phyloP scores from a whole-genome alignment of 2,797 vertebrate genomes.

The Hapalemur alaotrensis region DNA sequence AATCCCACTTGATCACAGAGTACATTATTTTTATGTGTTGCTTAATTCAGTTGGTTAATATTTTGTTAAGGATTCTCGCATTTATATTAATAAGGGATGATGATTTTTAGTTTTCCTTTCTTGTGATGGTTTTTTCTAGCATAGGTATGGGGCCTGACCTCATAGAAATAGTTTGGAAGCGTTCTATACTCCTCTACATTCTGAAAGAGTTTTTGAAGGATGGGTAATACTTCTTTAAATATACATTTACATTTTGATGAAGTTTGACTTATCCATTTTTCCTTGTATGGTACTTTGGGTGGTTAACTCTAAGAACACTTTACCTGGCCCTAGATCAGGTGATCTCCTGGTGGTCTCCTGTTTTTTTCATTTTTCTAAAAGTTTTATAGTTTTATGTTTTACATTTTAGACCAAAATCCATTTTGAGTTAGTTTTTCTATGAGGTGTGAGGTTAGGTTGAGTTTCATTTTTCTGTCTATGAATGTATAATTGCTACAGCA shows the following conservation, averaged over 20 bases:
- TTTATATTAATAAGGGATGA: not conserved
- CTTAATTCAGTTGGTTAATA: not conserved
- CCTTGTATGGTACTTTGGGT: not conserved
- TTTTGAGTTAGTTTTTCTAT: slow-evolving; percentile 34
- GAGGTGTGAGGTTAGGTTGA: not conserved
- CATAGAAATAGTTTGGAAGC: not conserved
- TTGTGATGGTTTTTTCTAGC: not conserved
- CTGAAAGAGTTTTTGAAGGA: not conserved
- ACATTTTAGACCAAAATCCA: not conserved
- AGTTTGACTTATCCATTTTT: not conserved
- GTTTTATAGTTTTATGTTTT: slow-evolving; percentile 27
- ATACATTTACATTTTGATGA: not conserved
- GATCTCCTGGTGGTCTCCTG: too few species aligned
- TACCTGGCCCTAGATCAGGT: not conserved
- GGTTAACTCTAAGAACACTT: not conserved
- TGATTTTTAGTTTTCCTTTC: not conserved
- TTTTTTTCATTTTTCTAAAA: not conserved
- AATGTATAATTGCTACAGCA: not conserved
- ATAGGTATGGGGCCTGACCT: not conserved
- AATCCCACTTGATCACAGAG: not conserved
- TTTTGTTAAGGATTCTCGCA: not conserved
- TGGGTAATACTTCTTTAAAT: too few species aligned
- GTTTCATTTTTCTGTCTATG: not conserved
- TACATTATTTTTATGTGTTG: slow-evolving; percentile 5
- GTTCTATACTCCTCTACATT: not conserved